A percentile compares a stretch with the other conserved stretches of the same genome.
Evolutionary conservation across 2,113 vertebrate species (phyloP).

Genomic region (Sebastes schlegelii): DNA sequence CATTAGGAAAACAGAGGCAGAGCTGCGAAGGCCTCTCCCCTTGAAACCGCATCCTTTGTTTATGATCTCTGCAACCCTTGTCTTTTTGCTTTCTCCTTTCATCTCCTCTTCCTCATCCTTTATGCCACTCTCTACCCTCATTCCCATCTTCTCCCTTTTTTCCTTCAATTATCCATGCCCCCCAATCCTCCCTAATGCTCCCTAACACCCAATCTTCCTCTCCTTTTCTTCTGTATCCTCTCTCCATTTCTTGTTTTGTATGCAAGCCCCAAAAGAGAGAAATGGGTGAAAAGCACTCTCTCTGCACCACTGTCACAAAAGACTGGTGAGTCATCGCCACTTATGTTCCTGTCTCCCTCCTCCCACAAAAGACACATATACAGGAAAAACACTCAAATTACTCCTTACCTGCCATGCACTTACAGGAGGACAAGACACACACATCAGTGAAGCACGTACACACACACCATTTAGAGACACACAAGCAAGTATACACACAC

Average conservation of each 20-base stretch:
- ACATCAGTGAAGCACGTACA: conserved; percentile 16
- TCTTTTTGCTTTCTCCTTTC: conserved; percentile 61
- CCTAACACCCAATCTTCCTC: conserved; percentile 61
- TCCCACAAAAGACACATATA: conserved; percentile 71
- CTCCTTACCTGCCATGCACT: conserved; percentile 74
- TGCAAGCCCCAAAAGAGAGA: conserved; percentile 72
- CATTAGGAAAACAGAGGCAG: conserved; percentile 63
- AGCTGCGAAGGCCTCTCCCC: conserved; percentile 45
- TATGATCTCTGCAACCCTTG: conserved; percentile 62
- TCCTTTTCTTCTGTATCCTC: conserved; percentile 61
- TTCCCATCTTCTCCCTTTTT: conserved; percentile 59
- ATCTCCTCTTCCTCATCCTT: conserved; percentile 54
- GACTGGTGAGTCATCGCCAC: conserved; percentile 83
- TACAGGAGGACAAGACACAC: conserved; percentile 59
- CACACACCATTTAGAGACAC: conserved; percentile 5
- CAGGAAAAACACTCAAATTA: conserved; percentile 70
- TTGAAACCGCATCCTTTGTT: conserved; percentile 60
- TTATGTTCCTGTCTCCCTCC: conserved; percentile 79
- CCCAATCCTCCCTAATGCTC: conserved; percentile 57
- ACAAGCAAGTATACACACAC: conserved; percentile 38
- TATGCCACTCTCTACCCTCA: conserved; percentile 39
- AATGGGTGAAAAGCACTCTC: conserved; percentile 80
- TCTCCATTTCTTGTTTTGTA: conserved; percentile 78
- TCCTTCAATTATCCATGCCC: conserved; percentile 61
- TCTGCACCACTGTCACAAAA: conserved; percentile 82